phyloP scores from a whole-genome alignment of 2,797 vertebrate species.

The Scleropages formosus region DNA sequence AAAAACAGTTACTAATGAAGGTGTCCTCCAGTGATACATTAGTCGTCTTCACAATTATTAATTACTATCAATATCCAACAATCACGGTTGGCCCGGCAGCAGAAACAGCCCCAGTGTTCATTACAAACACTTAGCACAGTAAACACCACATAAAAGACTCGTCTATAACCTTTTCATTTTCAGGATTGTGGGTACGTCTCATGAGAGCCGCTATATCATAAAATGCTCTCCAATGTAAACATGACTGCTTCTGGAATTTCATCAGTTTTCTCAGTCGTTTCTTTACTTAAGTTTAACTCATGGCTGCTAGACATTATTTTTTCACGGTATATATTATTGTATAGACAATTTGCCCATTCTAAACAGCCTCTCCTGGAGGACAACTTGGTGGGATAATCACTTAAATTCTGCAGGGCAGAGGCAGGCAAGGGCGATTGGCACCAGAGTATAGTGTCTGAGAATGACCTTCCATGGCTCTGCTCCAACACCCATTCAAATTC shows the following conservation, averaged over 20 bases:
- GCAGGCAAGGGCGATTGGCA: background rate
- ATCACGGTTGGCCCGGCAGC: conserved; percentile 51
- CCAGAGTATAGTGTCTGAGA: conserved; percentile 17
- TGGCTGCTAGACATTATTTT: background rate
- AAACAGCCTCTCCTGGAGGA: background rate
- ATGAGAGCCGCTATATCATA: background rate
- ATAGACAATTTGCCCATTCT: background rate
- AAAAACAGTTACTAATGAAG: conserved; percentile 61
- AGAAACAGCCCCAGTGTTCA: conserved; percentile 32
- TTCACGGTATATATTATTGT: background rate
- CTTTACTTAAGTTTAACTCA: background rate
- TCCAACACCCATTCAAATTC: conserved; percentile 55
- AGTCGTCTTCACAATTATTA: conserved; percentile 54
- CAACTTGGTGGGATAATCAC: background rate
- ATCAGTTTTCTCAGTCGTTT: background rate
- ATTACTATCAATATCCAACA: conserved; percentile 62
- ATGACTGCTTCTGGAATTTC: background rate
- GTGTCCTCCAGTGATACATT: conserved; percentile 47
- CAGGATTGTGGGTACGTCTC: conserved; percentile 26
- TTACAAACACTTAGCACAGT: conserved; percentile 48
- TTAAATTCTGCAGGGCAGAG: too few relatives aligned
- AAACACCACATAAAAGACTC: conserved; percentile 45
- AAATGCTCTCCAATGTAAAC: background rate
- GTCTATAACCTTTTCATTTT: conserved; percentile 44
- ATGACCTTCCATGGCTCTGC: conserved; percentile 50